phyloP scores from a whole-genome alignment of 2,888 invertebrate species.

The Choreutis nemorana region DNA sequence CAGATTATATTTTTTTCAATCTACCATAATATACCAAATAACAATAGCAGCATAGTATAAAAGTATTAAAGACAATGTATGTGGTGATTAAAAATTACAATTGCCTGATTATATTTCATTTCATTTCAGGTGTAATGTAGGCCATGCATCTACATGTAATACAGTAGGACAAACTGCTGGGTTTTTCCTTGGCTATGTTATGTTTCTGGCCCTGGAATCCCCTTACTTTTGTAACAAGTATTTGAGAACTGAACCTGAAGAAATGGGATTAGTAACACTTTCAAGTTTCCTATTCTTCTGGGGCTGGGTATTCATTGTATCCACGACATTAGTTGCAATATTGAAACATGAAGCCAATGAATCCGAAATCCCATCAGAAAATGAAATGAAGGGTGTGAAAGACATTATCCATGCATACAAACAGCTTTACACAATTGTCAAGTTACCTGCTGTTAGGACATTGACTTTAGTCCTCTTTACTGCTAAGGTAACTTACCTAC shows the following conservation, averaged over 20 bases:
- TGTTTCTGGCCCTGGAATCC: constrained; percentile 96
- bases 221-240: constrained; percentile 95
- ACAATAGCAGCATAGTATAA: too few relatives aligned
- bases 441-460: constrained; percentile 81
- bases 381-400: constrained; percentile 37
- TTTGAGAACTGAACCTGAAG: constrained; percentile 74
- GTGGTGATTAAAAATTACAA: too few relatives aligned
- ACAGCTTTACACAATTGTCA: constrained; percentile 82
- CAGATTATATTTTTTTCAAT: too few relatives aligned
- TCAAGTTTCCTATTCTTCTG: constrained; percentile 93
- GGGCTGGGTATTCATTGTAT: constrained; percentile 90
- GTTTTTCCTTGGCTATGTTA: constrained; percentile 94
- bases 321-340: constrained; percentile 88
- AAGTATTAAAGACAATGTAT: too few relatives aligned
- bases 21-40: too few relatives aligned
- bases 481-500: constrained; percentile 73
- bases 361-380: constrained; percentile 21
- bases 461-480: constrained; percentile 86
- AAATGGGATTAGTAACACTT: constrained; percentile 76
- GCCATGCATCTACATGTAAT: constrained; percentile 98
- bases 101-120: too few relatives aligned
- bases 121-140: constrained; percentile 84
- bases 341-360: constrained; percentile 83
- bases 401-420: constrained; percentile 77
- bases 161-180: constrained; percentile 98